Evolutionary conservation across 2,113 vertebrate species (phyloP), one percentile per base, ranked within the genome.

Genomic region (Psammodynastes pulverulentus): DNA sequence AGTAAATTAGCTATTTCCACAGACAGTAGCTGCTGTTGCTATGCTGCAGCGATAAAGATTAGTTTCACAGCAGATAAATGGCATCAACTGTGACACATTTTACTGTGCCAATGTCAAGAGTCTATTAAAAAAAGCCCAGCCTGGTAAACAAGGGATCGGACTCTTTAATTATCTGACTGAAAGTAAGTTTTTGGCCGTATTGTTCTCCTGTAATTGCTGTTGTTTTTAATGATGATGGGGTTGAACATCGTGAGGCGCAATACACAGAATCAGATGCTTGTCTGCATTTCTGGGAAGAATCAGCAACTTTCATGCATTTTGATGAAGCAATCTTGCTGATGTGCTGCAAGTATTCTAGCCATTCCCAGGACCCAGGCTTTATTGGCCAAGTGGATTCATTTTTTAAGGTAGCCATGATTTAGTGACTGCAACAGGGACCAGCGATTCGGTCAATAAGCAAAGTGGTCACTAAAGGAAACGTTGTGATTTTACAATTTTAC

Each of bases 51-150:
- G 94, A 92, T 95, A 43, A 86, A 90, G 91, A 95, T 95, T 79
- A 54, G 23, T 24, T 26, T 88, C 34, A 5, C 52, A 54, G 7
- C 6, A 95, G 95, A 96, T 95, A 96, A 94, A 93, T 88, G 92
- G 62, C 93, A 92, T 95, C 96, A 90, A 92, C 95, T 96, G 97
- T 97, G 94, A 93, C 92, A 92, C 91, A 9, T 95, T 91, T 91
- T 94, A 87, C 95, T 95, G 95, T 95, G 94, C 94, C 95, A 90
- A 45, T 95, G 96, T 96, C 95, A 96, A 95, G 95, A 96, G 95
- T 96, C 96, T 94, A 96, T 96, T 97, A 96, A 94, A 9, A 56
- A 87, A 87, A 92, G 94, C 94, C 96, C 95, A 91, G 93, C 93
- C 91, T 94, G 86, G 72, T 86, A 92, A 93, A 94, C 79, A 90